Evolutionary conservation across 30 jellyfish, hydroid and myxozoan species (phyloP).

Genomic region (Aurelia sp.): DNA sequence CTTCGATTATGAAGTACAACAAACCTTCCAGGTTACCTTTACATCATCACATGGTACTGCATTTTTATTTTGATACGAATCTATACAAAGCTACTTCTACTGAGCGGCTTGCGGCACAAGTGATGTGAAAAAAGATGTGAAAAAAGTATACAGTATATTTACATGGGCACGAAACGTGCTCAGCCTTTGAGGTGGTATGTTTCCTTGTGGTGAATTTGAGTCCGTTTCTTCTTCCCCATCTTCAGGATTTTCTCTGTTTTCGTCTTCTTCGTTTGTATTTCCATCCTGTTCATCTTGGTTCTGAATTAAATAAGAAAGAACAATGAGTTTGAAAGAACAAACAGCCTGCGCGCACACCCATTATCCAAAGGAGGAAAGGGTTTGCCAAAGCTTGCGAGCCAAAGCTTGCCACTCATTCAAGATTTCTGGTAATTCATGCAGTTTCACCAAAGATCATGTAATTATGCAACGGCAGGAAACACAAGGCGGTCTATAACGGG

Average conservation of each 20-base stretch:
- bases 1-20: no score
- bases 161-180: slow-evolving; percentile 52
- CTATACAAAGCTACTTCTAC: background rate
- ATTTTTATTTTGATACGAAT: no score
- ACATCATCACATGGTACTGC: no score
- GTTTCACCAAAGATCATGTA: no score
- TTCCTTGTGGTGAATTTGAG: slow-evolving; percentile 5
- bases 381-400: no score
- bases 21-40: no score
- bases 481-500: no score
- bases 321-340: background rate
- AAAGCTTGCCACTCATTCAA: no score
- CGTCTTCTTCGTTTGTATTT: background rate
- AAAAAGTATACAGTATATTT: slow-evolving; percentile 57
- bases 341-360: no score
- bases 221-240: slow-evolving; percentile 5
- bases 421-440: no score
- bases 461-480: no score
- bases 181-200: slow-evolving; percentile 3
- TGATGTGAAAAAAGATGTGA: slow-evolving; percentile 72
- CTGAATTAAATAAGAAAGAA: background rate
- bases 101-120: slow-evolving; percentile 67
- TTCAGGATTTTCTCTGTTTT: slow-evolving; percentile 20
- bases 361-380: no score
- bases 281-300: slow-evolving; percentile 25